phyloP scores from a whole-genome alignment of 2,888 invertebrate species.

The Parelbella ahira region DNA sequence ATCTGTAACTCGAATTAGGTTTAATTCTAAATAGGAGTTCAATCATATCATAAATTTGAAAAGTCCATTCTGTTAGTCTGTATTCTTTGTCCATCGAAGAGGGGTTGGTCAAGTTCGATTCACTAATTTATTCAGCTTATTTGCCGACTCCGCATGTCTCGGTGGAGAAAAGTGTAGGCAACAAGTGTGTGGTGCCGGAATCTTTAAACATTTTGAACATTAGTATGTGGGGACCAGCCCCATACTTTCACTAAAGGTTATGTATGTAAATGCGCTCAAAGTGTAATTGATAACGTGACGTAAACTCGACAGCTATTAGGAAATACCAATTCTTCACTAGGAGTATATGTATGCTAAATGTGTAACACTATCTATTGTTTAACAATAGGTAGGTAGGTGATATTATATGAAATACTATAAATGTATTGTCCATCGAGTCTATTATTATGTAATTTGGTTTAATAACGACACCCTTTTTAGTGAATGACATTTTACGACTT shows the following conservation, averaged over 20 bases:
- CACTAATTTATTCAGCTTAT: slow-evolving; percentile 74
- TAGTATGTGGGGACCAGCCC: slow-evolving; percentile 67
- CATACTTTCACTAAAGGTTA: slow-evolving; percentile 77
- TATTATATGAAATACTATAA: too few species aligned
- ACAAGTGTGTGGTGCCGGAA: slow-evolving; percentile 62
- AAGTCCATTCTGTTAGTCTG: not conserved
- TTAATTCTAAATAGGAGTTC: too few species aligned
- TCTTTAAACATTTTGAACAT: slow-evolving; percentile 73
- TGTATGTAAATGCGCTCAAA: slow-evolving; percentile 71
- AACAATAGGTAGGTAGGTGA: too few species aligned
- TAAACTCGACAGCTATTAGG: slow-evolving; percentile 48
- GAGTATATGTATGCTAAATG: slow-evolving; percentile 16
- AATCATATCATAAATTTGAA: not conserved
- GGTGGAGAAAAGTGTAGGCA: slow-evolving; percentile 69
- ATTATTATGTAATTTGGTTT: too few species aligned
- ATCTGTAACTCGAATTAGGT: too few species aligned
- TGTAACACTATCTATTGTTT: not conserved
- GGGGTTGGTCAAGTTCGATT: slow-evolving; percentile 61
- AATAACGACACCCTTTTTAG: too few species aligned
- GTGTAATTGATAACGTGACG: slow-evolving; percentile 71
- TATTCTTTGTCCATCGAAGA: slow-evolving; percentile 54
- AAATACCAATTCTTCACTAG: slow-evolving; percentile 32
- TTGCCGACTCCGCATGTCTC: slow-evolving; percentile 59
- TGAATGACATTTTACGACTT: too few species aligned
- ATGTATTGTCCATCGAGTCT: too few species aligned